A percentile compares a stretch with the other conserved stretches of the same genome.
Evolutionary conservation across 2,797 vertebrate genomes (phyloP).

Genomic region (Eutrigla gurnardus): DNA sequence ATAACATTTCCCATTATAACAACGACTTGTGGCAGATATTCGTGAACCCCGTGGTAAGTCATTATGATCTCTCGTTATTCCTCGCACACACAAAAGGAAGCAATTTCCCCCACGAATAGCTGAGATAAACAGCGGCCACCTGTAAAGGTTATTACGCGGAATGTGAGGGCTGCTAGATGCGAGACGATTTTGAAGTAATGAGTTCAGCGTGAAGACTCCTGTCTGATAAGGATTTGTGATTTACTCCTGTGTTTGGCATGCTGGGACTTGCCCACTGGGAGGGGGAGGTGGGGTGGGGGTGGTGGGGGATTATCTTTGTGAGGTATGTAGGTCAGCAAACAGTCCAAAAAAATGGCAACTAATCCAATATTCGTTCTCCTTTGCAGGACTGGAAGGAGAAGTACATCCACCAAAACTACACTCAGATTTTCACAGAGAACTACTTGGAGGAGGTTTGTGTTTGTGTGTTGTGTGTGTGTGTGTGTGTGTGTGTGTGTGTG

Average conservation of each 20-base stretch:
- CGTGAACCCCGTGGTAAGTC: constrained; percentile 97
- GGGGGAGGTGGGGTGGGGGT: not conserved
- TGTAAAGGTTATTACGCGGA: constrained; percentile 51
- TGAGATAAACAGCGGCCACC: constrained; percentile 56
- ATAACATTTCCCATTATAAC: constrained; percentile 95
- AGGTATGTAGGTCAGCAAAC: constrained; percentile 66
- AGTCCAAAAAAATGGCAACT: constrained; percentile 33
- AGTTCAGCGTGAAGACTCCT: constrained; percentile 39
- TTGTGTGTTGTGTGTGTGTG: not conserved
- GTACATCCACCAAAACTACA: constrained; percentile 95
- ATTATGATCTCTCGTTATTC: constrained; percentile 50
- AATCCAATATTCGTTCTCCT: constrained; percentile 52
- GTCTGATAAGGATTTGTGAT: constrained; percentile 51
- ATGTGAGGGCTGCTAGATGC: constrained; percentile 49
- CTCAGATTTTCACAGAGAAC: constrained; percentile 94
- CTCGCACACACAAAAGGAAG: constrained; percentile 8
- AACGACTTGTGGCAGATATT: constrained; percentile 99
- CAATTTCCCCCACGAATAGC: constrained; percentile 21
- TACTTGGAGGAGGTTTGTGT: constrained; percentile 90
- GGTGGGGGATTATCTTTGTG: constrained; percentile 48
- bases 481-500: not conserved
- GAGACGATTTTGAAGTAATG: constrained; percentile 47
- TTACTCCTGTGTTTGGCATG: constrained; percentile 22
- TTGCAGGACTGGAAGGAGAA: constrained; percentile 97
- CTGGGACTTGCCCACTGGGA: constrained; percentile 34